Base-by-base conservation (phyloP, 2,888 invertebrate species). In the Eupithecia dodoneata region DNA sequence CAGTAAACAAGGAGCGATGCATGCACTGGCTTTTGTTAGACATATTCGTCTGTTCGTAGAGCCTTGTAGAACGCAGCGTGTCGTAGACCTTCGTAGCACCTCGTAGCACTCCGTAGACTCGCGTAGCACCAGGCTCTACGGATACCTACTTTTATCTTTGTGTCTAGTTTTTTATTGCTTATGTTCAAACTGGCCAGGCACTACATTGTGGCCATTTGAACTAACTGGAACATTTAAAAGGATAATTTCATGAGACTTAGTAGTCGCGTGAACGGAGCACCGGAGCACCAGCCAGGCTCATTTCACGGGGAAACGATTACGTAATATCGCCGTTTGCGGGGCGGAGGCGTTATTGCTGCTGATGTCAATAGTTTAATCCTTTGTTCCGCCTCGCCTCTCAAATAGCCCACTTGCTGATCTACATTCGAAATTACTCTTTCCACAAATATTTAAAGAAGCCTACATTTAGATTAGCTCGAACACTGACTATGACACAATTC, bases 231-330 rank as follows among this genome's bases (percentile, higher is more conserved):
- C 69, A 44, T 44, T 45, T 0, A n/a, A 67, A 69, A 45, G 12
- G 69, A 45, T 12, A 15, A 44, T 67, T 66, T 44, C 6, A n/a
- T 30, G 44, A 49, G 6, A 47, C 49, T 30, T 44, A 75, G 73
- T 71, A 66, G 6, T 47, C 49, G 59, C 67, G 75, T 73, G 63
- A 75, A 73, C 44, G 77, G 12, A 45, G 59, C 76, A 67, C 73
- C 44, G 77, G 12, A 45, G 59, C 76, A 67, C 73, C 63, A 78
- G 76, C 76, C 71, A 73, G 77, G 76, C 78, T 81, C 81, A 78
- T 78, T 85, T 84, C 83, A 82, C 78, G 81, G 81, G 85, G 82
- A 84, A 86, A 81, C 82, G 83, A 86, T 87, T 83, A 82, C 82
- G 83, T 85, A 86, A 85, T 85, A 85, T 85, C 85, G 76, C 77